phyloP scores from a whole-genome alignment of 2,888 invertebrate species.

The Tetranychus piercei region DNA sequence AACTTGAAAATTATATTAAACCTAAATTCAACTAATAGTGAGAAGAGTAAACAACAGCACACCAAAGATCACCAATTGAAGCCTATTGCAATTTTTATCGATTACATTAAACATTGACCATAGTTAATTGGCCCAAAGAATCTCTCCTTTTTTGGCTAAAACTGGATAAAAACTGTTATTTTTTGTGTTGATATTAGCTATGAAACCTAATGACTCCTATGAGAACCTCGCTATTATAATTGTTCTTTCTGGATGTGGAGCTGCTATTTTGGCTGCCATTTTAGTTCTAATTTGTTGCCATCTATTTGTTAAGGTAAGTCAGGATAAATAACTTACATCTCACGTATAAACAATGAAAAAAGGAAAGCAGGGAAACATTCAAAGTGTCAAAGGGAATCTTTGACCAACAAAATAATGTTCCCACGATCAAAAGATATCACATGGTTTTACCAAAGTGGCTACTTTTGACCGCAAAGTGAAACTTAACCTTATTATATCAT shows the following conservation, averaged over 20 bases:
- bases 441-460: no score
- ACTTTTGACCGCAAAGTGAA: no score
- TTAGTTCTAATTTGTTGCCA: slow-evolving; percentile 17
- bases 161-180: not conserved
- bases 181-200: not conserved
- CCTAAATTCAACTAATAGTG: not conserved
- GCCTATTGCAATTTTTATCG: not conserved
- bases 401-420: no score
- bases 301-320: slow-evolving; percentile 13
- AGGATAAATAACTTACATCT: not conserved
- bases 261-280: slow-evolving; percentile 14
- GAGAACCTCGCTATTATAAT: slow-evolving; percentile 17
- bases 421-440: no score
- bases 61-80: not conserved
- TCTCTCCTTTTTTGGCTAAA: not conserved
- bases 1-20: not conserved
- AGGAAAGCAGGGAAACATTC: not conserved
- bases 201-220: slow-evolving; percentile 9
- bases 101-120: no score
- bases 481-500: no score
- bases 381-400: not conserved
- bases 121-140: no score
- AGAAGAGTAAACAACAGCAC: not conserved
- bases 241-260: slow-evolving; percentile 16
- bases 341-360: not conserved